Base-by-base conservation (phyloP, 2,113 vertebrate genomes). In the Podilymbus podiceps region DNA sequence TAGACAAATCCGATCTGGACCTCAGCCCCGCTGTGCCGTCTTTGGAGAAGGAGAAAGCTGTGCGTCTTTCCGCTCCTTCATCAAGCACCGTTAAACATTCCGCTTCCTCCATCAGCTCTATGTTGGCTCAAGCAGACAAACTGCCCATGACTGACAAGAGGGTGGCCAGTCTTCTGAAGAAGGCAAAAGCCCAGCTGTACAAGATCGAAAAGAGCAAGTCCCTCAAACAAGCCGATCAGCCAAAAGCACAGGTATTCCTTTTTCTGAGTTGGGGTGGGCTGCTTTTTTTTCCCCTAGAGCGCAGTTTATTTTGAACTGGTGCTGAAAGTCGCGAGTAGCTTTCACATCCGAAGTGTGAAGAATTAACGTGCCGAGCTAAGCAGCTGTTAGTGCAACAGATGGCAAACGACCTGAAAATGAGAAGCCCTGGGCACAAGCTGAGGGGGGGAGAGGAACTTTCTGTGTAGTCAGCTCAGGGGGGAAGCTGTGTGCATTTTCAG, bases 161-260 rank as follows among this genome's bases (percentile, higher is more conserved):
- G 85, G 99, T 99, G 84, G 99, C 99, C 87, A 99, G 98, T 91
- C 98, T 99, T 76, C 98, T 99, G 95, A 99, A 98, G 97, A 99
- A 99, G 98, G 99, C 99, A 69, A 99, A 99, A 97, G 99, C 98
- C 71, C 99, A 99, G 98, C 98, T 99, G 87, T 99, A 98, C 94
- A 99, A 99, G 95, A 99, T 99, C 42, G 99, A 99, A 98, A 99
- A 99, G 98, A 99, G 98, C 97, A 99, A 99, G 97, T 98, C 98
- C 46, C 97, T 99, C 85, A 99, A 99, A 85, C 98, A 99, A 90
- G 97, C 98, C 12, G 99, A 99, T 91, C 99, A 98, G 94, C 98
- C 99, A 50, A 99, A 99, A 98, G 98, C 98, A 97, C 99, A 99
- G 99, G 99, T 99, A 97, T 91, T 86, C 40, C 25, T 68, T 95